Percentiles rank a stretch among this genome's conserved stretches.
Evolutionary conservation across 2,888 invertebrate species (phyloP).

Genomic region (Stenodema calcarata): DNA sequence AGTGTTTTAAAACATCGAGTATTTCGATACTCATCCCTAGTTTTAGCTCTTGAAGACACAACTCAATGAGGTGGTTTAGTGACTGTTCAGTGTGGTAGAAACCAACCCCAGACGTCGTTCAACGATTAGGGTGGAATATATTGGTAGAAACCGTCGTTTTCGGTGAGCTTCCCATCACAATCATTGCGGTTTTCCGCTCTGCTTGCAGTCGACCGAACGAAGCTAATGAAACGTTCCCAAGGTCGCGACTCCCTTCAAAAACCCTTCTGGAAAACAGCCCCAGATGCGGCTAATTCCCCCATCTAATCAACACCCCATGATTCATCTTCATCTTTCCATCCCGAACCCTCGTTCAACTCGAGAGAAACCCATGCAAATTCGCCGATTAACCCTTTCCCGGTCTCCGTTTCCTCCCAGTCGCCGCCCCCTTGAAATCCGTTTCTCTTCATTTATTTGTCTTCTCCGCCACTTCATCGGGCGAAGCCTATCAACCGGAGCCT

Average conservation of each 20-base stretch:
- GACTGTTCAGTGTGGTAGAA: no score
- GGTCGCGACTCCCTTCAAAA: not conserved
- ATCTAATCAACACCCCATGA: constrained; percentile 53
- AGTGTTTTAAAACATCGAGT: no score
- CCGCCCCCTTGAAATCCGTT: not conserved
- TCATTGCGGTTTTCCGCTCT: not conserved
- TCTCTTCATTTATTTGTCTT: constrained; percentile 18
- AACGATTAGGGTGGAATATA: no score
- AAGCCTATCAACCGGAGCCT: not conserved
- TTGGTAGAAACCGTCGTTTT: not conserved
- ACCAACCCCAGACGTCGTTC: no score
- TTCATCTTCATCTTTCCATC: constrained; percentile 48
- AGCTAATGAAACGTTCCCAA: not conserved
- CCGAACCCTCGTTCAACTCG: no score
- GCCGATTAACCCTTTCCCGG: constrained; percentile 25
- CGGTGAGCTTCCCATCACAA: not conserved
- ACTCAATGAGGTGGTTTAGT: no score
- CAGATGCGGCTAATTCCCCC: constrained; percentile 52
- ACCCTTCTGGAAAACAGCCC: not conserved
- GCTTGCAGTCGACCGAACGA: not conserved
- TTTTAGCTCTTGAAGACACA: no score
- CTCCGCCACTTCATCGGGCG: not conserved
- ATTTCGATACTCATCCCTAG: no score
- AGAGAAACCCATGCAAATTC: constrained; percentile 27
- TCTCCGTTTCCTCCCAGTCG: not conserved